A percentile compares a stretch with the other conserved stretches of the same genome.
These are phyloP conservation scores for Zaprionus nigranus DNA, from an alignment of 1,140 invertebrate genomes.

Conservation along the genomic window DNA sequence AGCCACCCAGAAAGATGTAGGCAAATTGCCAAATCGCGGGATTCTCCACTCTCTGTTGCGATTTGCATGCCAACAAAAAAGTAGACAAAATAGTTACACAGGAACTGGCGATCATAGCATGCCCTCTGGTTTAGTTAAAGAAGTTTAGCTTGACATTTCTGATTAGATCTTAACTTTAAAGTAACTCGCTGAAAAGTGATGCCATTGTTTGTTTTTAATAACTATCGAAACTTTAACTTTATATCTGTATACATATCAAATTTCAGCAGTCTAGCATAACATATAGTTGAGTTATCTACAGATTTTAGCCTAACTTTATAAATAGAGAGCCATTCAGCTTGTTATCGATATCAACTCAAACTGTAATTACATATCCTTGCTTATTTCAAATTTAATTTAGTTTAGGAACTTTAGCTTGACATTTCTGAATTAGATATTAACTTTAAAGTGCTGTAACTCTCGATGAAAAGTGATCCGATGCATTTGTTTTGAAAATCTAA, in stretches of 20 bases:
- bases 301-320: not conserved
- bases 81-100: slow-evolving; percentile 3
- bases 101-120: not conserved
- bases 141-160: no score
- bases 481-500: not conserved
- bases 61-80: slow-evolving; percentile 60
- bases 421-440: not conserved
- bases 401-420: not conserved
- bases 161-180: not conserved
- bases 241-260: not conserved
- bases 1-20: slow-evolving; percentile 40
- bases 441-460: not conserved
- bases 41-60: slow-evolving; percentile 48
- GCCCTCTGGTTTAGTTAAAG: not conserved
- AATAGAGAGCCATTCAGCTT: not conserved
- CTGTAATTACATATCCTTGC: not conserved
- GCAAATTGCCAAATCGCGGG: slow-evolving; percentile 64
- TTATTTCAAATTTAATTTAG: not conserved
- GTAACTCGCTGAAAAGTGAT: not conserved
- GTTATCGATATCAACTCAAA: not conserved
- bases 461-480: not conserved
- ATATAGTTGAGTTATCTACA: not conserved
- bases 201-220: not conserved
- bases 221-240: not conserved
- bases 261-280: not conserved